A percentile compares a stretch with the other conserved stretches of the same genome.
phyloP scores from a whole-genome alignment of 2,888 invertebrate genomes.

The Brenthis ino region DNA sequence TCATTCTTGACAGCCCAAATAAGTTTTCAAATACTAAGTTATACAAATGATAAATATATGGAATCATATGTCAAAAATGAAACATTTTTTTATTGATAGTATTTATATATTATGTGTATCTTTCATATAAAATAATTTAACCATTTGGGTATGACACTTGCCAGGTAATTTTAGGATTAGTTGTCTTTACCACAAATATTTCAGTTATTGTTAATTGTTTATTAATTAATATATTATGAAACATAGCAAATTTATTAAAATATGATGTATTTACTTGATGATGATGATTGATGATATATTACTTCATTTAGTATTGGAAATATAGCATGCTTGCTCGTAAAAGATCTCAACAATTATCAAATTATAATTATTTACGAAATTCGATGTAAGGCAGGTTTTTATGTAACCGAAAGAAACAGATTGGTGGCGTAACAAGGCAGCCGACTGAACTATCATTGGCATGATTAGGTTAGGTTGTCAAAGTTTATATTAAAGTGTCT shows the following conservation, averaged over 20 bases:
- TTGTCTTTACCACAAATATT: too few species aligned
- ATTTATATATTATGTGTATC: too few species aligned
- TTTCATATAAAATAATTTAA: too few species aligned
- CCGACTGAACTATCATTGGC: conserved; percentile 36
- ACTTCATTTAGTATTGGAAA: too few species aligned
- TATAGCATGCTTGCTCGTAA: background rate
- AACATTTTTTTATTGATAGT: background rate
- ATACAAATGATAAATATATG: background rate
- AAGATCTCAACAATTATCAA: background rate
- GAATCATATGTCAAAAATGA: background rate
- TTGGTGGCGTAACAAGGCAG: conserved; percentile 49
- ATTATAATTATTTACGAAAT: conserved; percentile 21
- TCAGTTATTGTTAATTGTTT: too few species aligned
- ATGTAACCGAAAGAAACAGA: conserved; percentile 62
- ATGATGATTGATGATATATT: too few species aligned
- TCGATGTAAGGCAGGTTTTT: conserved; percentile 50
- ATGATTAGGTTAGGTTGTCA: conserved; percentile 46
- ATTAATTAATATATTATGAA: too few species aligned
- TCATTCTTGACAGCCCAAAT: background rate
- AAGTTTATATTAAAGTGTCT: conserved; percentile 26
- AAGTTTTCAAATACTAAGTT: conserved; percentile 1
- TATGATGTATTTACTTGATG: too few species aligned
- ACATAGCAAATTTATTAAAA: too few species aligned
- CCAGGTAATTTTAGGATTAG: too few species aligned
- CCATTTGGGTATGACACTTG: too few species aligned